Percentiles rank a stretch among this genome's conserved stretches.
Conservation (phyloP, 2,888 invertebrate species). For the Plebejus melissa region DNA sequence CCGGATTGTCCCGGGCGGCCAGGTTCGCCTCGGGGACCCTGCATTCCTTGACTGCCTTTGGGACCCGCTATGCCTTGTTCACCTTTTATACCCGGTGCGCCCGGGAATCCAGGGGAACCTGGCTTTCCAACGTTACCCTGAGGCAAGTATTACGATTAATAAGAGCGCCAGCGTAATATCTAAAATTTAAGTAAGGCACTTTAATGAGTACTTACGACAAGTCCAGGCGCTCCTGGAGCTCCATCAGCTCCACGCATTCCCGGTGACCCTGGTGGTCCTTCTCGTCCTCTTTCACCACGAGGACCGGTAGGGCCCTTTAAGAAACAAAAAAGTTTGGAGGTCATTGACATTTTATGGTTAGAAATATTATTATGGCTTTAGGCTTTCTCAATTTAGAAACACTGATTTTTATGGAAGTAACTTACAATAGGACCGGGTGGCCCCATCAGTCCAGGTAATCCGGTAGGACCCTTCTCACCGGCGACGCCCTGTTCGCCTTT, state of each 20-base stretch:
- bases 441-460: constrained; percentile 84
- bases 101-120: constrained; percentile 92
- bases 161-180: not conserved
- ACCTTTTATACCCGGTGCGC: constrained; percentile 88
- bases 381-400: not conserved
- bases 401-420: constrained; percentile 3
- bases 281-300: constrained; percentile 90
- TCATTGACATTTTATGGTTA: not conserved
- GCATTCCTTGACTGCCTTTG: constrained; percentile 89
- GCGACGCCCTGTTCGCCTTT: constrained; percentile 88
- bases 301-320: constrained; percentile 86
- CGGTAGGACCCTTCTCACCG: constrained; percentile 88
- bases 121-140: constrained; percentile 89
- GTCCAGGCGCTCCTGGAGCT: constrained; percentile 86
- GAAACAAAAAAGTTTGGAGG: not conserved
- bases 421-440: constrained; percentile 83
- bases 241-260: constrained; percentile 90
- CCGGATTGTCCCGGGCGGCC: constrained; percentile 89
- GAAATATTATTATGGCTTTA: no score
- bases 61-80: constrained; percentile 86
- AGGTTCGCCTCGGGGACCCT: constrained; percentile 89
- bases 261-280: constrained; percentile 88
- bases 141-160: constrained; percentile 2
- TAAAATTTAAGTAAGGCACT: not conserved
- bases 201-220: constrained; percentile 73